Evolutionary conservation across 64 coral and sea anemone species (phyloP).

Genomic region (Dendrophyllia cribrosa): DNA sequence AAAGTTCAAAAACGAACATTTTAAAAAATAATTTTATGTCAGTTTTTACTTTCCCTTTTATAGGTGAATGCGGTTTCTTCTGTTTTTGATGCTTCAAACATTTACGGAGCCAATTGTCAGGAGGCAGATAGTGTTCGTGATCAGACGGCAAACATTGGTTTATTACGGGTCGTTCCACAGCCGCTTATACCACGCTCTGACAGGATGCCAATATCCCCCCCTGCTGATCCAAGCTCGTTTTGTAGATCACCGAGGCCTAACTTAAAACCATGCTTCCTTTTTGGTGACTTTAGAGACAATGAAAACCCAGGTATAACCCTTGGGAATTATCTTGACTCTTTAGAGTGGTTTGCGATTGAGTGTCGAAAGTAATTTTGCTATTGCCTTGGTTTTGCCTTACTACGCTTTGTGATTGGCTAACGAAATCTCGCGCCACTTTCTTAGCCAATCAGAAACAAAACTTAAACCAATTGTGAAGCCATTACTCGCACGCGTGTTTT

Average conservation of each 20-base stretch:
- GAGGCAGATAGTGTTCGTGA: not conserved
- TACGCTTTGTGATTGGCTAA: too few relatives aligned
- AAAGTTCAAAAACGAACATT: too few relatives aligned
- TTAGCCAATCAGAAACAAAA: too few relatives aligned
- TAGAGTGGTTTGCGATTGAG: too few relatives aligned
- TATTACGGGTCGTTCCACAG: not conserved
- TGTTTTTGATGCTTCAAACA: conserved; percentile 28
- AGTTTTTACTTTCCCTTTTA: not conserved
- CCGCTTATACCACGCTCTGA: conserved; percentile 8
- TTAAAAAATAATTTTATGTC: not conserved
- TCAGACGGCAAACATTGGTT: not conserved
- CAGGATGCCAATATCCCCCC: not conserved
- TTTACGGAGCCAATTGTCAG: conserved; percentile 13
- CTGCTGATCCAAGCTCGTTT: not conserved
- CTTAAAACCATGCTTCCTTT: conserved; percentile 34
- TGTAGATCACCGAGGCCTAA: conserved; percentile 7
- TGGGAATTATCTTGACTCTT: too few relatives aligned
- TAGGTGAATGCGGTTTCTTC: conserved; percentile 23
- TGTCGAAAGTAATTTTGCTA: too few relatives aligned
- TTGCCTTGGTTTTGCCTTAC: too few relatives aligned
- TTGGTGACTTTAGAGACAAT: conserved; percentile 50
- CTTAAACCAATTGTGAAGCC: too few relatives aligned
- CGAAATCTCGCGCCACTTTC: too few relatives aligned
- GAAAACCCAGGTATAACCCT: conserved; percentile 51
- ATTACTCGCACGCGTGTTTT: too few relatives aligned